Evolutionary conservation across 2,113 vertebrate genomes (phyloP).

Genomic region (Prionailurus viverrinus): DNA sequence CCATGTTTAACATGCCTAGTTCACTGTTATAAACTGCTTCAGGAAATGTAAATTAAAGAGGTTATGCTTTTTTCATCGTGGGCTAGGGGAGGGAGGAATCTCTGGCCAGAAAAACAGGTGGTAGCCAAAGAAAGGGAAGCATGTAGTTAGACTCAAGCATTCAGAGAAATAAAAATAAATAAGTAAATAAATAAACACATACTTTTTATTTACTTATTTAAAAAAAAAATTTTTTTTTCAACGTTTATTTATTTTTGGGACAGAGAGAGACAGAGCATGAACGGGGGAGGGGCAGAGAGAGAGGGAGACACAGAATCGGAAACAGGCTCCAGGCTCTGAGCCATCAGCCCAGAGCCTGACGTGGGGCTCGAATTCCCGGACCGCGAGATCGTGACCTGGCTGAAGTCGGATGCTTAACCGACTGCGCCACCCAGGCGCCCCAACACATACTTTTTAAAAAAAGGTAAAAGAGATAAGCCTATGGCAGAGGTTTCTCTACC

Average conservation of each 20-base stretch:
- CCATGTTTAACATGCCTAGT: neutral
- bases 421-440: too few relatives aligned
- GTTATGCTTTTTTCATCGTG: neutral
- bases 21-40: neutral
- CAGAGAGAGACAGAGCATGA: too few relatives aligned
- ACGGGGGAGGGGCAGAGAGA: too few relatives aligned
- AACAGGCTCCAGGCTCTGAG: too few relatives aligned
- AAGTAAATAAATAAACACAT: neutral
- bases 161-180: neutral
- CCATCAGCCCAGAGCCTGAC: too few relatives aligned
- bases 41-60: neutral
- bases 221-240: too few relatives aligned
- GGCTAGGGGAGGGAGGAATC: neutral
- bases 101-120: neutral
- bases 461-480: neutral
- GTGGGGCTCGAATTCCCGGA: too few relatives aligned
- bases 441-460: neutral
- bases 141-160: neutral
- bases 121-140: neutral
- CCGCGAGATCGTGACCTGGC: too few relatives aligned
- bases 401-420: too few relatives aligned
- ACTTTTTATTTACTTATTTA: too few relatives aligned
- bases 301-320: too few relatives aligned
- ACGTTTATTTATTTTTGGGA: too few relatives aligned
- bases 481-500: neutral